These are phyloP conservation scores for Pseudococcus longispinus DNA, from an alignment of 2,888 invertebrate genomes.

Conservation along the genomic window DNA sequence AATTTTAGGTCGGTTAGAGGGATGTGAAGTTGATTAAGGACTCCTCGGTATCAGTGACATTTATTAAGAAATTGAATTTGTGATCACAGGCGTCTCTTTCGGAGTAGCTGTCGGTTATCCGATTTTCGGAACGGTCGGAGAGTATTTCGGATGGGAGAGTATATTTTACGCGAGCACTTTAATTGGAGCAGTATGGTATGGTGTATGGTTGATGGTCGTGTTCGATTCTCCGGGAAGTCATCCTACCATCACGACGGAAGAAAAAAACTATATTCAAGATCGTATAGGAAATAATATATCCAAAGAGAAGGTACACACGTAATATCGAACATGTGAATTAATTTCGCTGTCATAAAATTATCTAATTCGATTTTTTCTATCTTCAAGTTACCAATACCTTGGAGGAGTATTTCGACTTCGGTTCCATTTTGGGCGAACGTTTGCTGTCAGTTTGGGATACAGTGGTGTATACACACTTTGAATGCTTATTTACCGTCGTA, in stretches of 20 bases:
- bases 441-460: conserved; percentile 71
- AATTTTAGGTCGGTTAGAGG: too few relatives aligned
- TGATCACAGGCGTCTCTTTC: not conserved
- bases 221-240: conserved; percentile 83
- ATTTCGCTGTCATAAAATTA: too few relatives aligned
- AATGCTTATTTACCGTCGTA: conserved; percentile 76
- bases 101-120: conserved; percentile 44
- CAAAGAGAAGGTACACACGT: not conserved
- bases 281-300: not conserved
- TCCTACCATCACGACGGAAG: conserved; percentile 78
- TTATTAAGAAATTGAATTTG: not conserved
- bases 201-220: conserved; percentile 80
- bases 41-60: not conserved
- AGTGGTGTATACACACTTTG: conserved; percentile 74
- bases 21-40: too few relatives aligned
- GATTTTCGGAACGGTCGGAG: conserved; percentile 64
- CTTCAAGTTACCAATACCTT: conserved; percentile 67
- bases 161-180: conserved; percentile 68
- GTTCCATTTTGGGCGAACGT: conserved; percentile 72
- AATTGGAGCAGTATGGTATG: conserved; percentile 70
- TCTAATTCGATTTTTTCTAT: not conserved
- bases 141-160: conserved; percentile 84
- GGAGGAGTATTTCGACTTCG: conserved; percentile 69
- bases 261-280: conserved; percentile 67
- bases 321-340: not conserved